Base-by-base conservation (phyloP, 2,888 invertebrate genomes). In the Acanthococcus lagerstroemiae region DNA sequence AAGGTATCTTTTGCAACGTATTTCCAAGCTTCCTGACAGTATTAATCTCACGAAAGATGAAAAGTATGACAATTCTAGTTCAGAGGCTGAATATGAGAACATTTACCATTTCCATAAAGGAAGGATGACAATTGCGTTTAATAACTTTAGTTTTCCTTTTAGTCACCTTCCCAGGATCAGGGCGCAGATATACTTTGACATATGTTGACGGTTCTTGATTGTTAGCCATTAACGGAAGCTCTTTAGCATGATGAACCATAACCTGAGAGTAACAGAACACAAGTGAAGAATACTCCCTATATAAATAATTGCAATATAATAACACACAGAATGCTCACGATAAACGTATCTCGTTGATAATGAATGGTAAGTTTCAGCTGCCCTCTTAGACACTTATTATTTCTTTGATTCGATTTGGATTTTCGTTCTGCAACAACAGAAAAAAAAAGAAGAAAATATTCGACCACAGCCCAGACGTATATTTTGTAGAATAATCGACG, bases 121-220 rank as follows among this genome's bases (percentile, higher is more conserved):
- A 94, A 0, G 97, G 97, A 77, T 95, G 93, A 73, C 91, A 90
- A 74, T 90, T 92, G 71, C 89, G 87, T 72, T 88, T 87, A 1
- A 95, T 85, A 1, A 95, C 90, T 77, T 93, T 90, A 0, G 97
- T 97, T 78, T 99, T 99, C 60, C 94, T 82, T 78, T 99, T 99
- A 17, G 96, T 95, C 70, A 84, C 85, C 78, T 95, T 95, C 66
- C 85, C 84, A 22, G 87, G 85, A 76, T 97, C 96, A 7, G 97
- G 96, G 72, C 91, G 84, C 68, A 99, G 80, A 77, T 97, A 97
- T 60, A 88, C 89, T 80, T 92, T 92, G 67, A 92, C 91, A 73
- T 92, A 92, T 6, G 91, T 89, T 71, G 88, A 90, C 9, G 91
- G 92, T 74, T 90, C 90, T 74, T 90, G 83, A 6, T 86, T 86